phyloP scores from a whole-genome alignment of 2,888 invertebrate genomes.

The Athalia circularis region DNA sequence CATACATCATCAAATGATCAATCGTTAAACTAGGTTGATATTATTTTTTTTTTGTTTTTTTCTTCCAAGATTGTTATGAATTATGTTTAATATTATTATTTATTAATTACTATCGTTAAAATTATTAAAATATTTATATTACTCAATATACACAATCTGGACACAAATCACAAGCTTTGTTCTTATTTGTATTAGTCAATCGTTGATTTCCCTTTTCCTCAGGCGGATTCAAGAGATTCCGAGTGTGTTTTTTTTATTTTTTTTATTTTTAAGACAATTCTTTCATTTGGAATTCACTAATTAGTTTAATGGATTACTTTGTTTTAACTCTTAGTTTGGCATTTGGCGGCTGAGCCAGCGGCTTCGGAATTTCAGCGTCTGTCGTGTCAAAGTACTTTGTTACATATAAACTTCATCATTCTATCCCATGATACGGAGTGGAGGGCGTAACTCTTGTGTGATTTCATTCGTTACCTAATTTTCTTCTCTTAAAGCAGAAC shows the following conservation, averaged over 20 bases:
- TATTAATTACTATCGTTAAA: slow-evolving; percentile 47
- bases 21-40: slow-evolving; percentile 57
- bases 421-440: slow-evolving; percentile 32
- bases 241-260: slow-evolving; percentile 19
- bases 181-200: slow-evolving; percentile 34
- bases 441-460: background rate
- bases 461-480: background rate
- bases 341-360: slow-evolving; percentile 36
- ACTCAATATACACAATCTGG: slow-evolving; percentile 49
- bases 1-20: slow-evolving; percentile 58
- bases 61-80: background rate
- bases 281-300: slow-evolving; percentile 17
- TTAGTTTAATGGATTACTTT: slow-evolving; percentile 38
- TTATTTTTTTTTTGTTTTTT: background rate
- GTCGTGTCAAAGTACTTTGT: slow-evolving; percentile 22
- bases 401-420: slow-evolving; percentile 4
- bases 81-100: slow-evolving; percentile 45
- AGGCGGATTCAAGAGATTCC: slow-evolving; percentile 42
- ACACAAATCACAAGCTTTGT: slow-evolving; percentile 47
- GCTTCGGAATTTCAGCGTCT: slow-evolving; percentile 29
- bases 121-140: slow-evolving; percentile 50
- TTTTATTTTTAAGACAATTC: background rate
- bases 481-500: slow-evolving; percentile 2
- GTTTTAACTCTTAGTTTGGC: slow-evolving; percentile 43
- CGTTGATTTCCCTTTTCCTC: slow-evolving; percentile 33